Evolutionary conservation across 2,797 vertebrate species (phyloP), one percentile per base, ranked within the genome.

Genomic region (Anguilla anguilla): DNA sequence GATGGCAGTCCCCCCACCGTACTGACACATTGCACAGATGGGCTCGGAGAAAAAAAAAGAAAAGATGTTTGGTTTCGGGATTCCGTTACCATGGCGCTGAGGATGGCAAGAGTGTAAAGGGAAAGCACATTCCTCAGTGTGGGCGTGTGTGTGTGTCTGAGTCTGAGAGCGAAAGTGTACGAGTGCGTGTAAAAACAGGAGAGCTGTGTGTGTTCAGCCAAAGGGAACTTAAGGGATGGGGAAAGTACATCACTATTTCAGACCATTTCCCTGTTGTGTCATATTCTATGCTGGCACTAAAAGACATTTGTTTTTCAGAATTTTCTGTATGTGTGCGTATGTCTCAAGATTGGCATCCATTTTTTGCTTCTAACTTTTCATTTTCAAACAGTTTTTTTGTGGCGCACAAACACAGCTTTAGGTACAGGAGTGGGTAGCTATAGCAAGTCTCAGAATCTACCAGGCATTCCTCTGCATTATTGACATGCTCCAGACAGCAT

Each of bases 231-330:
- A 95, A 96, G 96, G 95, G 94, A 92, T 95, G 94, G 95, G 91
- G 93, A 92, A 93, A 95, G 91, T 95, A 94, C 93, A 93, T 96
- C 94, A 96, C 96, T 96, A 95, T 92, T 93, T 92, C 93, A 88
- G 88, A 90, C 87, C 90, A 91, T 91, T 89, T 92, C 7, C 89
- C 91, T 83, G 82, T 88, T 87, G 87, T 89, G 87, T 72, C 89
- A 82, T 82, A 77, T 74, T 55, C 74, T 49, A 43, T 43, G 31
- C 13, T 17, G 57, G 25, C 39, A 17, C 59, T 31, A 67, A 87
- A 72, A 86, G 49, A 59, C 17, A 55, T 46, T 43, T 25, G 7
- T n/a, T 51, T 55, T 77, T 55, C 49, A 91, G 92, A 91, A n/a
- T 57, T 31, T n/a, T 31, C 69, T 55, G 13, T 79, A 43, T 46